Evolutionary conservation across 1,140 invertebrate genomes (phyloP), one percentile per base, ranked within the genome.

Genomic region (Telenomus remus): DNA sequence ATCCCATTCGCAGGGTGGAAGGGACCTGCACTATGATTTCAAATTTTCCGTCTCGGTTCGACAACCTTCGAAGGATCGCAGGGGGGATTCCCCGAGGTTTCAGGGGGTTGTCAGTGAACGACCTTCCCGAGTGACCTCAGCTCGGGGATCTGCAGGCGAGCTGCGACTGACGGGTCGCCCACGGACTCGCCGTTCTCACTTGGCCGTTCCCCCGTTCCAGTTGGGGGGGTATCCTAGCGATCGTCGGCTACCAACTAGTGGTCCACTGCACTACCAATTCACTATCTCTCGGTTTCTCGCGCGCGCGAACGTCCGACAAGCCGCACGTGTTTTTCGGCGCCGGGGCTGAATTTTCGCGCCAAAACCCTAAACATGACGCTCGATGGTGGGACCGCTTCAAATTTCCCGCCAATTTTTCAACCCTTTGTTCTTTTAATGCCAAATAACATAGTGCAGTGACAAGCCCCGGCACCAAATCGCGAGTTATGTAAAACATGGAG

Each of bases 241-340:
- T 79, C 77, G 80, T 76, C 65, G 70, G 64, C 77, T 75, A 79
- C 64, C 72, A 66, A 79, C 81, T 73, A 27, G 77, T 82, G 80
- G 81, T 82, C 81, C 82, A 84, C 76, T 78, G 73, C 81, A 76
- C 80, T 73, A 75, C 81, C 76, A 78, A 81, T 81, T 79, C 79
- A 76, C 78, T 79, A 78, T 79, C 80, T 82, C 79, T 74, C 55
- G 71, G 77, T 55, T 65, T 59, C 11, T 73, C 71, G 70, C 61
- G 64, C 50, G 71, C 55, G 68, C 71, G 76, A 73, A 57, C 66
- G 47, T 15, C 9, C 47, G 47, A 46, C 8, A 66, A 55, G 46
- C 6, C 19, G 53, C 13, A 35, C 44, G 47, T 35, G 49, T 34
- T 14, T 53, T 60, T 61, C 33, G 71, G 65, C 57, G 56, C 55